A percentile compares a stretch with the other conserved stretches of the same genome.
Conservation (phyloP, 2,797 vertebrate species). For the Adelosebastes latens region DNA sequence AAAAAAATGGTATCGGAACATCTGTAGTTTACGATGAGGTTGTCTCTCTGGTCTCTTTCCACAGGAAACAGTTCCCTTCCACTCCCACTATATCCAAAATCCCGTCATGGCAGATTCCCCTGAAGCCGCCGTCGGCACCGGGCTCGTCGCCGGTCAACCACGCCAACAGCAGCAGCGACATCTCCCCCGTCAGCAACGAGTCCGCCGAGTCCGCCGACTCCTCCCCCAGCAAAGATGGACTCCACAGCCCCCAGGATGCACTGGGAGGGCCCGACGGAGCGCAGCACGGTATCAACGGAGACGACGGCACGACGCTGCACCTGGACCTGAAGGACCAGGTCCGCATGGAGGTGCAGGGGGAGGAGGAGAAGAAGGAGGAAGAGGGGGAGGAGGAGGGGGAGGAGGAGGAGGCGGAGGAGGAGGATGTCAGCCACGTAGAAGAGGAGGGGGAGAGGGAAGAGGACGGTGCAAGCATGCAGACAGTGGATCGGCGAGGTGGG, state of each 20-base stretch:
- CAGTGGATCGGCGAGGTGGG: constrained; percentile 92
- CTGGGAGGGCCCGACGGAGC: constrained; percentile 77
- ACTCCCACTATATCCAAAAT: constrained; percentile 94
- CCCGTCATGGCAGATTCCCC: constrained; percentile 95
- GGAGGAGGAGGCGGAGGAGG: constrained; percentile 86
- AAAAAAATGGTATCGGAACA: no score
- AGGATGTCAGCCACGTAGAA: constrained; percentile 75
- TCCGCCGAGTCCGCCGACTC: constrained; percentile 87
- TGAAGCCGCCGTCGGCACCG: constrained; percentile 88
- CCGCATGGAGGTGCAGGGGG: constrained; percentile 96
- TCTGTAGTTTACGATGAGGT: constrained; percentile 3
- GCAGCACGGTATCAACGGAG: constrained; percentile 81
- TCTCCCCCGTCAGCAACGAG: constrained; percentile 95
- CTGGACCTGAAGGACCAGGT: constrained; percentile 91
- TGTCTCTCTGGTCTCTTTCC: background rate
- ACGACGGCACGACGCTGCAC: constrained; percentile 52
- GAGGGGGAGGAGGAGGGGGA: constrained; percentile 86
- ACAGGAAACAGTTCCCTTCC: constrained; percentile 95
- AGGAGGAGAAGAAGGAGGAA: constrained; percentile 86
- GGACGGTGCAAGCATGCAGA: constrained; percentile 88
- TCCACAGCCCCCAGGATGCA: constrained; percentile 86
- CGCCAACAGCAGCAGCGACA: constrained; percentile 97
- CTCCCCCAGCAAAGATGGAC: constrained; percentile 91
- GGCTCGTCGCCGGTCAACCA: constrained; percentile 84
- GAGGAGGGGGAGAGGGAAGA: constrained; percentile 88